phyloP scores from a whole-genome alignment of 1,140 invertebrate genomes.

The Ridgeia piscesae region DNA sequence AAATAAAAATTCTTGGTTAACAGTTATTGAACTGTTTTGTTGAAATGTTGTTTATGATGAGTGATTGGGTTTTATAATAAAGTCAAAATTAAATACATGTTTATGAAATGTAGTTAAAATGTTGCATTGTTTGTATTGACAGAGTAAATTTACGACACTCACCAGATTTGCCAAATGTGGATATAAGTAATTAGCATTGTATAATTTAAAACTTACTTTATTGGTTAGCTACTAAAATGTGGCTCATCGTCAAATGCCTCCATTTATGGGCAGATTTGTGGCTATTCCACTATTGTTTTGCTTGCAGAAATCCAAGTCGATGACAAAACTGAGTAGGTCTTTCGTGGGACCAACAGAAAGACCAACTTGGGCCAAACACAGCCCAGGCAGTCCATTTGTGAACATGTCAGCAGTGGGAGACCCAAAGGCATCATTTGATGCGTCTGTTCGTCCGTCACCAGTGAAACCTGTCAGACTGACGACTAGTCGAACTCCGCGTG shows the following conservation, averaged over 20 bases:
- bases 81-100: not conserved
- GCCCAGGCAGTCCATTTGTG: constrained; percentile 17
- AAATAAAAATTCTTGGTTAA: too few species aligned
- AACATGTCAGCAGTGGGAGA: constrained; percentile 28
- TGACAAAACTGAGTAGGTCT: constrained; percentile 15
- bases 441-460: constrained; percentile 10
- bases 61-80: not conserved
- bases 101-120: not conserved
- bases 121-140: not conserved
- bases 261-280: constrained; percentile 34
- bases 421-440: constrained; percentile 27
- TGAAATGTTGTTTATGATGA: not conserved
- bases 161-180: too few species aligned
- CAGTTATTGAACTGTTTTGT: not conserved
- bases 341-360: constrained; percentile 23
- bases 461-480: constrained; percentile 17
- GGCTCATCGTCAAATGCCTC: not conserved
- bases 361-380: constrained; percentile 24
- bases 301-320: constrained; percentile 17
- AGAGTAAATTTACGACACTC: too few species aligned
- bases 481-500: constrained; percentile 41
- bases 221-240: too few species aligned
- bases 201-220: too few species aligned
- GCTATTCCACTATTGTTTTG: not conserved
- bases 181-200: too few species aligned